A percentile compares a stretch with the other conserved stretches of the same genome.
These are phyloP conservation scores for Penelope pileata DNA, from an alignment of 2,113 vertebrate genomes.

Conservation along the genomic window DNA sequence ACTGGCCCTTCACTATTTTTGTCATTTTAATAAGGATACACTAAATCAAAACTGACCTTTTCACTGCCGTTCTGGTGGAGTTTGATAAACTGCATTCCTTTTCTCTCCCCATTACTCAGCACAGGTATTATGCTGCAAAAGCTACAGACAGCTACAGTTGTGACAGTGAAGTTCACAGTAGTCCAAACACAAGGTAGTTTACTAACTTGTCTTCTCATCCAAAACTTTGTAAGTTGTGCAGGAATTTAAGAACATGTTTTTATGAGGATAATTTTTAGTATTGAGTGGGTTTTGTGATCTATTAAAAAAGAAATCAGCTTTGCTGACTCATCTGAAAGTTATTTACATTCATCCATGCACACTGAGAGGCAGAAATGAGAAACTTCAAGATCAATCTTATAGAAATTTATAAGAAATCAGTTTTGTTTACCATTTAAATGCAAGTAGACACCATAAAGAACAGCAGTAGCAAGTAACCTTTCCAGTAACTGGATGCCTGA, in stretches of 20 bases:
- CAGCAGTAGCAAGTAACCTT: background rate
- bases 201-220: background rate
- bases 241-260: background rate
- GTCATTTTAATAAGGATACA: background rate
- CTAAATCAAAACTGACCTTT: conserved; percentile 12
- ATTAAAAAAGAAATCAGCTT: background rate
- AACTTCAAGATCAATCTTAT: background rate
- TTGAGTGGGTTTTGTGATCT: background rate
- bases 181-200: background rate
- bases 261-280: background rate
- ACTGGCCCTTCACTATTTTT: background rate
- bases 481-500: background rate
- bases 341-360: background rate
- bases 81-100: background rate
- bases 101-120: background rate
- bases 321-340: background rate
- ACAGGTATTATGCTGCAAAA: background rate
- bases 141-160: background rate
- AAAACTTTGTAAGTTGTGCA: fast-evolving
- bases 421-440: background rate
- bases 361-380: background rate
- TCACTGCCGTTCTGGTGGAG: background rate
- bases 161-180: background rate
- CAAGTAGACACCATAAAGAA: background rate
- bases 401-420: background rate